Evolutionary conservation across 2,888 invertebrate species (phyloP).

Genomic region (Hydroisotoma schaefferi): DNA sequence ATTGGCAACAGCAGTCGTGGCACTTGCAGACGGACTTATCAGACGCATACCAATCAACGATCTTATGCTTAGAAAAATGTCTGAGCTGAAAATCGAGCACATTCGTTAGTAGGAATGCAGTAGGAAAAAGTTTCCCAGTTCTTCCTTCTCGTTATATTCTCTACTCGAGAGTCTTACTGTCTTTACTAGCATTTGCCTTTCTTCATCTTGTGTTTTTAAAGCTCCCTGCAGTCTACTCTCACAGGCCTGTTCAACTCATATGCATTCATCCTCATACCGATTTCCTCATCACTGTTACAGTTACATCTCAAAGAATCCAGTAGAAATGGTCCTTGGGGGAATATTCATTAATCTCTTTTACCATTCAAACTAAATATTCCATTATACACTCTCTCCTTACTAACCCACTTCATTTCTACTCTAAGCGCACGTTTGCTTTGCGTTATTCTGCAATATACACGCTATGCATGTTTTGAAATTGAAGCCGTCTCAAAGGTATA

Average conservation of each 20-base stretch:
- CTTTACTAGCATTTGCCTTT: no score
- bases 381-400: neutral
- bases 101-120: neutral
- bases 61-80: neutral
- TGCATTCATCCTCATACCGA: slow-evolving; percentile 6
- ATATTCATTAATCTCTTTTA: slow-evolving; percentile 5
- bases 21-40: no score
- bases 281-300: neutral
- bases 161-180: no score
- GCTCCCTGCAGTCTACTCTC: slow-evolving; percentile 3
- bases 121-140: neutral
- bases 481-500: no score
- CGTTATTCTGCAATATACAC: no score
- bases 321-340: neutral
- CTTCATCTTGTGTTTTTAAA: neutral
- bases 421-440: no score
- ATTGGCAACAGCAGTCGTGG: no score
- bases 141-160: neutral
- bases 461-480: no score
- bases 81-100: no score
- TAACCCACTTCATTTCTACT: neutral
- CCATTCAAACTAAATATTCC: neutral
- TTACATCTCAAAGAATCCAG: neutral
- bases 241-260: neutral
- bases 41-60: no score